These are phyloP conservation scores for Nemapogon koenigi DNA, from an alignment of 2,888 invertebrate species.

Conservation along the genomic window DNA sequence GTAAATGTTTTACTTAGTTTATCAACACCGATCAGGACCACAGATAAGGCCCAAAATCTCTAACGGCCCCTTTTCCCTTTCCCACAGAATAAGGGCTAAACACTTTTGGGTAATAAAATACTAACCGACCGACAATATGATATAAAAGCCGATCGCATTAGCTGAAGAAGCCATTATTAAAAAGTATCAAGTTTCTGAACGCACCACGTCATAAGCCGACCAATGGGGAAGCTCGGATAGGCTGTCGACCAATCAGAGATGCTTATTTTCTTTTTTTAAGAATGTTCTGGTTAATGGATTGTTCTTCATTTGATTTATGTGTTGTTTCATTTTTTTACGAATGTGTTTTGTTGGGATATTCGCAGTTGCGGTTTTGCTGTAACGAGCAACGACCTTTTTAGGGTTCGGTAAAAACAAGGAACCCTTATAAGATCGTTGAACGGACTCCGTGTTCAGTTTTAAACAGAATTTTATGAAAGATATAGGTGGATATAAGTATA, in stretches of 20 bases:
- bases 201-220: conserved; percentile 34
- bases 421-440: too few relatives aligned
- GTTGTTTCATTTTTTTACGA: conserved; percentile 22
- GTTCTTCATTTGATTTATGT: conserved; percentile 59
- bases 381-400: too few relatives aligned
- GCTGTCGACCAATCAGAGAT: conserved; percentile 37
- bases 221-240: conserved; percentile 44
- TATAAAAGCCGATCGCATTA: conserved; percentile 61
- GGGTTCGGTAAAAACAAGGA: too few relatives aligned
- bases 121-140: conserved; percentile 40
- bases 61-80: conserved; percentile 33
- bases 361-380: conserved; percentile 13
- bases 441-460: too few relatives aligned
- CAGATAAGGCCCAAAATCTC: conserved; percentile 33
- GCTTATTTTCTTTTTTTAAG: conserved; percentile 40
- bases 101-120: conserved; percentile 59
- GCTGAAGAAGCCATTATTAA: conserved; percentile 63
- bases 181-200: conserved; percentile 61
- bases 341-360: conserved; percentile 15
- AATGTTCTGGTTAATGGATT: conserved; percentile 58
- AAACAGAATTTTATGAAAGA: too few relatives aligned
- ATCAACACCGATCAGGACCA: too few relatives aligned
- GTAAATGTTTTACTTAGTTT: too few relatives aligned
- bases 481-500: too few relatives aligned
- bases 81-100: conserved; percentile 26